A percentile compares a stretch with the other conserved stretches of the same genome.
Conservation (phyloP, 2,888 invertebrate genomes). For the Branchipolynoe longqiensis region DNA sequence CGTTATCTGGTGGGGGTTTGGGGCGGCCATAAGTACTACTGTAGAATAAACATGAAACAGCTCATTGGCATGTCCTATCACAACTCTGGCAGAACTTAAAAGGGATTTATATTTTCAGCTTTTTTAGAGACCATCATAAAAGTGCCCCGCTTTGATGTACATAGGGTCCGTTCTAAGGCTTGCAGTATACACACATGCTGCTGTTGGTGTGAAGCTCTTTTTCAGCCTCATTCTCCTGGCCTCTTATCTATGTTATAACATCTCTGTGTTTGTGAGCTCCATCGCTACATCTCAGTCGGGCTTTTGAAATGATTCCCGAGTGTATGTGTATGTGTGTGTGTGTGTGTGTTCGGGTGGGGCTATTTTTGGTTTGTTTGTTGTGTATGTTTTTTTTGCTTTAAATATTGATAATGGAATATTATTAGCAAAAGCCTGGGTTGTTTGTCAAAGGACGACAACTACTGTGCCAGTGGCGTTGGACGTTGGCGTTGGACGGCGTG, state of each 20-base stretch:
- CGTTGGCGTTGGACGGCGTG: too few relatives aligned
- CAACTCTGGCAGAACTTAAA: slow-evolving; percentile 51
- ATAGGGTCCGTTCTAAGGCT: slow-evolving; percentile 40
- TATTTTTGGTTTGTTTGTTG: too few relatives aligned
- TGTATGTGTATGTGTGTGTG: too few relatives aligned
- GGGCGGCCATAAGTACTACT: not conserved
- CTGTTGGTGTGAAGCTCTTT: not conserved
- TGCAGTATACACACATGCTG: slow-evolving; percentile 25
- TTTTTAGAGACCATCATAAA: slow-evolving; percentile 43
- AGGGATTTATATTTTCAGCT: slow-evolving; percentile 48
- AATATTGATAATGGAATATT: slow-evolving; percentile 2
- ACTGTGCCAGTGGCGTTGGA: not conserved
- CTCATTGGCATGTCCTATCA: slow-evolving; percentile 48
- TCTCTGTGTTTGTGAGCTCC: too few relatives aligned
- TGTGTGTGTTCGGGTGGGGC: too few relatives aligned
- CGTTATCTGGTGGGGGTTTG: not conserved
- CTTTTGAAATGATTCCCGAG: slow-evolving; percentile 33
- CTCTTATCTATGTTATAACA: too few relatives aligned
- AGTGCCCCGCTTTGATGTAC: slow-evolving; percentile 28
- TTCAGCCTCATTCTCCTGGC: not conserved
- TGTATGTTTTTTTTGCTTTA: not conserved
- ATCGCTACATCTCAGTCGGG: slow-evolving; percentile 9
- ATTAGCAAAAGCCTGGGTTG: slow-evolving; percentile 36
- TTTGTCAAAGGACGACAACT: slow-evolving; percentile 14
- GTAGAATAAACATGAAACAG: slow-evolving; percentile 47